A percentile compares a stretch with the other conserved stretches of the same genome.
Conservation (phyloP, 2,888 invertebrate genomes). For the Melangyna quadrimaculata region DNA sequence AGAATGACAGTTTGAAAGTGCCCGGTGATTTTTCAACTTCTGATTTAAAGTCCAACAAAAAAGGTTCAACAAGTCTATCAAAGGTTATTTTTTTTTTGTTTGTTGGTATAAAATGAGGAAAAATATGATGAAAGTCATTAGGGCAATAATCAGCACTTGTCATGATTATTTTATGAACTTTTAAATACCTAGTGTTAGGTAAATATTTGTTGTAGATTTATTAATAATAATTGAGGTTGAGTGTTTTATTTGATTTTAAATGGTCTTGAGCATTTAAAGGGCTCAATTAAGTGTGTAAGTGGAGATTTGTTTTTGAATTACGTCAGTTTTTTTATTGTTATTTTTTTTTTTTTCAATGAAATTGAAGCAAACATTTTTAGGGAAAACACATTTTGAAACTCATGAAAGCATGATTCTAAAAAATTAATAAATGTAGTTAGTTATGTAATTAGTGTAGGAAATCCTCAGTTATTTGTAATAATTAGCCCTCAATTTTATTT, state of each 20-base stretch:
- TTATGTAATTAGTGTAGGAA: too few species aligned
- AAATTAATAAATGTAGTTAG: too few species aligned
- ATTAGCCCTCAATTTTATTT: too few species aligned
- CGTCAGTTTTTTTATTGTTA: not conserved
- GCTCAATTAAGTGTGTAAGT: constrained; percentile 1
- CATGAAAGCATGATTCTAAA: too few species aligned
- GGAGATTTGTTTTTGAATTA: not conserved
- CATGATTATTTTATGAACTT: not conserved
- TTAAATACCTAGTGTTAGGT: not conserved
- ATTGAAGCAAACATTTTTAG: not conserved
- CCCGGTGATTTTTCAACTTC: not conserved
- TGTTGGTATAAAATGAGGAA: not conserved
- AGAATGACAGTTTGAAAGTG: constrained; percentile 1
- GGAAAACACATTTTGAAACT: too few species aligned
- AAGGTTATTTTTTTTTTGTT: not conserved
- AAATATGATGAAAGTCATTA: not conserved
- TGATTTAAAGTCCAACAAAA: not conserved
- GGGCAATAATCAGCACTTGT: not conserved
- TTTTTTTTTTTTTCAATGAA: not conserved
- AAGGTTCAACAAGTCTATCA: not conserved
- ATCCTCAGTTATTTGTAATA: too few species aligned
- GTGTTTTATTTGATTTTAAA: constrained; percentile 4
- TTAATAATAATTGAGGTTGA: not conserved
- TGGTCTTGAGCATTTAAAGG: not conserved
- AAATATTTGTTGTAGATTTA: not conserved